A percentile compares a stretch with the other conserved stretches of the same genome.
These are phyloP conservation scores for Chironomus tentans DNA, from an alignment of 2,888 invertebrate species.

Conservation along the genomic window DNA sequence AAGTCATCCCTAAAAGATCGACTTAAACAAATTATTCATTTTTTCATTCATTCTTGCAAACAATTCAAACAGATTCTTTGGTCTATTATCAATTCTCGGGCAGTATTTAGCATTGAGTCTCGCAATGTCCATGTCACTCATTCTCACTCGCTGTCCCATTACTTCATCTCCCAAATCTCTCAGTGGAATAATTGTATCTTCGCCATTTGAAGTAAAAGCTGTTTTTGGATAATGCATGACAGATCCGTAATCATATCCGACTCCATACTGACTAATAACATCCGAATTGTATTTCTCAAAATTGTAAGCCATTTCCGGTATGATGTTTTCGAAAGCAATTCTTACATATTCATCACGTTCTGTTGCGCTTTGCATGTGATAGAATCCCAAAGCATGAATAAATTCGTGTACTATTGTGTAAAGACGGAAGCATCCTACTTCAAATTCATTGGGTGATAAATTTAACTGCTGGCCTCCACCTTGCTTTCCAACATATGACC, in stretches of 20 bases:
- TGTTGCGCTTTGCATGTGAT: slow-evolving; percentile 69
- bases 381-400: slow-evolving; percentile 67
- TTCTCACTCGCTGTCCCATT: slow-evolving; percentile 34
- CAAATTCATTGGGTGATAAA: slow-evolving; percentile 33
- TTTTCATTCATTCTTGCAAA: background rate
- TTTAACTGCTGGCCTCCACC: slow-evolving; percentile 40
- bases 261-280: slow-evolving; percentile 49
- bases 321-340: slow-evolving; percentile 37
- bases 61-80: background rate
- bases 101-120: slow-evolving; percentile 35
- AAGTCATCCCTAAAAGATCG: background rate
- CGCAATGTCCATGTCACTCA: slow-evolving; percentile 34
- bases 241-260: slow-evolving; percentile 55
- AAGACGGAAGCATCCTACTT: slow-evolving; percentile 37
- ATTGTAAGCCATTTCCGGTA: slow-evolving; percentile 53
- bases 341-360: slow-evolving; percentile 58
- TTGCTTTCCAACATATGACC: slow-evolving; percentile 62
- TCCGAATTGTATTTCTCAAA: slow-evolving; percentile 51
- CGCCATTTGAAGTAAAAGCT: slow-evolving; percentile 41
- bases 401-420: slow-evolving; percentile 65
- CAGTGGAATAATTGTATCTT: slow-evolving; percentile 39
- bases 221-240: slow-evolving; percentile 43
- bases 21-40: background rate
- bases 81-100: too few species aligned
- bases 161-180: slow-evolving; percentile 28